phyloP scores from a whole-genome alignment of 2,888 invertebrate genomes.

The Tipula unca region DNA sequence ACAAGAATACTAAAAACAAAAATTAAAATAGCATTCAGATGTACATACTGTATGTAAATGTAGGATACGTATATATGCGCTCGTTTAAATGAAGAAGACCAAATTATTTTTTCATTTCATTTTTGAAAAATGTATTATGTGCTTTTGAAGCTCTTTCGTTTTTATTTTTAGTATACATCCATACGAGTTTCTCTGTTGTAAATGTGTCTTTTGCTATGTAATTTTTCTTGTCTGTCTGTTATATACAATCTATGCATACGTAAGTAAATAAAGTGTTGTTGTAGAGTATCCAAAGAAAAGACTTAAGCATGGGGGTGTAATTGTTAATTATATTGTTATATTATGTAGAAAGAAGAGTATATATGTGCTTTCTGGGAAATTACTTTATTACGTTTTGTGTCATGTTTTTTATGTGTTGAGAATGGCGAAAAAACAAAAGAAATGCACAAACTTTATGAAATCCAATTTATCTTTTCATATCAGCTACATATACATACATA shows the following conservation, averaged over 20 bases:
- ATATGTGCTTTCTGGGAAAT: neutral
- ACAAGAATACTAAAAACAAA: neutral
- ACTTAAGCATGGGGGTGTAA: neutral
- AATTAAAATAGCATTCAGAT: neutral
- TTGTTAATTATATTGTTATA: conserved; percentile 14
- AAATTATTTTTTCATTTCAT: neutral
- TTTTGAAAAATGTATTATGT: neutral
- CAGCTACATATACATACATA: neutral
- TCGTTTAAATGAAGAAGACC: neutral
- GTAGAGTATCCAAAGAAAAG: neutral
- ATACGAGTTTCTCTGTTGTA: neutral
- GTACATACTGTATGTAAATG: neutral
- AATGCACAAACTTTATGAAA: neutral
- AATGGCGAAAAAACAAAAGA: neutral
- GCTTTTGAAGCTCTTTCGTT: neutral
- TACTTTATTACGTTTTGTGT: conserved; percentile 14
- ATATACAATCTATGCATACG: too few species aligned
- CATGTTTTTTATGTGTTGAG: neutral
- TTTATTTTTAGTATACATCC: neutral
- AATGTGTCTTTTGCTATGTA: neutral
- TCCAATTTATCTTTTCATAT: neutral
- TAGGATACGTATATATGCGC: neutral
- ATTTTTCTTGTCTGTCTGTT: neutral
- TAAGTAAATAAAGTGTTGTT: neutral
- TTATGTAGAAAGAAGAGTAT: neutral